These are phyloP conservation scores for Holothuria scabra DNA, from an alignment of 53 echinoderm and acorn worm genomes.

Conservation along the genomic window DNA sequence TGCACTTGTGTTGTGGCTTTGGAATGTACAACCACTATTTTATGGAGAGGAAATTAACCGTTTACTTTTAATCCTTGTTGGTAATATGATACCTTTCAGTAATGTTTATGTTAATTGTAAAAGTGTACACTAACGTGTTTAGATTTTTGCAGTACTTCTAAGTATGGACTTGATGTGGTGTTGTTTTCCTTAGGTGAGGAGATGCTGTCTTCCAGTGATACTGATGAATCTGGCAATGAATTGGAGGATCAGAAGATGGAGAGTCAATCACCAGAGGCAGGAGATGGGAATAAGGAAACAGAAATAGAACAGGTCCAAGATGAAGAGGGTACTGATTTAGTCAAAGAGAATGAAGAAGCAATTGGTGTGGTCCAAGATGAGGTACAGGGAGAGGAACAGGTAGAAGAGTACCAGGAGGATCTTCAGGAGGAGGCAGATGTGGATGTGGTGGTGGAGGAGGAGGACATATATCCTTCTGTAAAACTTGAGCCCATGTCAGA, in stretches of 20 bases:
- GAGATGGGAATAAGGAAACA: background rate
- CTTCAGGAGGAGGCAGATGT: constrained; percentile 30
- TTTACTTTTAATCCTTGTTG: too few relatives aligned
- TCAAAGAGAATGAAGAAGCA: too few relatives aligned
- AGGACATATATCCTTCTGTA: background rate
- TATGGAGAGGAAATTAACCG: too few relatives aligned
- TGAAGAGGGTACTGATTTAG: too few relatives aligned
- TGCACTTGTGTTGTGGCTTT: too few relatives aligned
- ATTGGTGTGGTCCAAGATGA: background rate
- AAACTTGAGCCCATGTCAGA: too few relatives aligned
- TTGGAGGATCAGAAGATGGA: background rate
- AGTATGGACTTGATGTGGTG: too few relatives aligned
- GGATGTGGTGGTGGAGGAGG: constrained; percentile 25
- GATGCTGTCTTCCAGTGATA: constrained; percentile 89
- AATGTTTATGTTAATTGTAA: too few relatives aligned
- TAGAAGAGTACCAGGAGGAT: background rate
- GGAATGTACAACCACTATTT: too few relatives aligned
- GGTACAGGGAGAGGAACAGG: background rate
- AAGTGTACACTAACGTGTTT: too few relatives aligned
- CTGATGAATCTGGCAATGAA: constrained; percentile 77
- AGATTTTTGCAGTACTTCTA: too few relatives aligned
- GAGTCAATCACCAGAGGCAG: background rate
- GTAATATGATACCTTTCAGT: too few relatives aligned
- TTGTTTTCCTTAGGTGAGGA: constrained; percentile 64
- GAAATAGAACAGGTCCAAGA: background rate